Evolutionary conservation across 2,888 invertebrate genomes (phyloP), one percentile per base, ranked within the genome.

Genomic region (Tanypteryx hageni): DNA sequence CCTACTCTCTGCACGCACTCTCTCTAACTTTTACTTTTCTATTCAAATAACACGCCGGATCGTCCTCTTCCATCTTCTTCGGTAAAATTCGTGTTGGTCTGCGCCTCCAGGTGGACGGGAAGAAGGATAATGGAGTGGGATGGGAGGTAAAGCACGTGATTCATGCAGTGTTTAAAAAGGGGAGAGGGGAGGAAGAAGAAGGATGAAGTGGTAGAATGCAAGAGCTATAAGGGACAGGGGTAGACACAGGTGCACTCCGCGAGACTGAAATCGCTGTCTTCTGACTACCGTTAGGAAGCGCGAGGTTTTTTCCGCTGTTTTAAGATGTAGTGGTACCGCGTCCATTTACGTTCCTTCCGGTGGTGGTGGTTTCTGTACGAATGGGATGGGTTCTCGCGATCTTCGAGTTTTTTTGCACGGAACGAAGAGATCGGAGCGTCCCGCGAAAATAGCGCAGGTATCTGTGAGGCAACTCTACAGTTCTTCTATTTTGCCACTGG

Each of bases 341-440:
- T 68, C 68, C 68, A 68, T n/a, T 68, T 68, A 68, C 68, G 68
- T 68, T 68, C 18, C 68, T 68, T 68, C 68, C 68, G 68, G 68
- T n/a, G 68, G 18, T 68, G 22, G 68, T 68, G 18, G n/a, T n/a
- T n/a, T 44, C 44, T 44, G 44, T 44, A 44, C 1, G 5, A 44
- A 44, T 68, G 22, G 68, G 22, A 68, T 68, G 68, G 68, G 68
- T 22, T 68, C 18, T 44, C 22, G 68, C 68, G 68, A 68, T 68
- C 9, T 22, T 68, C 68, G 44, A 68, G n/a, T 68, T 68, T 68
- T 68, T 68, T 68, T 22, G 68, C 68, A 9, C 68, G 18, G 0
- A n/a, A 16, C 5, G 64, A 64, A 64, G 5, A 44, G 44, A 44
- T 44, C 44, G 3, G 22, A 68, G 68, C 68, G 68, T 18, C 18